These are phyloP conservation scores for Istiophorus platypterus DNA, from an alignment of 2,113 vertebrate genomes.

Conservation along the genomic window DNA sequence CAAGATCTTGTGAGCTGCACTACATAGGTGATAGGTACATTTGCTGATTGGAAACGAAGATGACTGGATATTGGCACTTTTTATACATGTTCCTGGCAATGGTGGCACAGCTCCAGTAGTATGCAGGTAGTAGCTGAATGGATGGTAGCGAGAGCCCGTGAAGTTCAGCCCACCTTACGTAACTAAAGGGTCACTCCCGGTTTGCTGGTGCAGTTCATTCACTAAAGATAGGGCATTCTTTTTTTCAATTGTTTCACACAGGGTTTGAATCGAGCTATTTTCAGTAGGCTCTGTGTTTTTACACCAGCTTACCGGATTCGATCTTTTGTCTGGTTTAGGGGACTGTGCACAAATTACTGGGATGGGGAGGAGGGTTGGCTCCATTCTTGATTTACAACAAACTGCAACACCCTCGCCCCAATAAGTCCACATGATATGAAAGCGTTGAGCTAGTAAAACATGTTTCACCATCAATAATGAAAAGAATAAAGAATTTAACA, in stretches of 20 bases:
- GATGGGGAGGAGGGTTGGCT: not conserved
- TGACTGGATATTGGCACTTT: constrained; percentile 5
- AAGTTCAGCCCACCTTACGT: not conserved
- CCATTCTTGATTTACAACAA: not conserved
- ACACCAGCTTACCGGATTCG: not conserved
- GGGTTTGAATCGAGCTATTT: not conserved
- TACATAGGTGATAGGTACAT: not conserved
- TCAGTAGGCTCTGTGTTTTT: not conserved
- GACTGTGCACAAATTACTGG: not conserved
- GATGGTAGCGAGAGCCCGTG: constrained; percentile 4
- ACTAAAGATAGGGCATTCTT: not conserved
- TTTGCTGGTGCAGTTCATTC: constrained; percentile 1
- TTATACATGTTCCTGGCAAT: constrained; percentile 1
- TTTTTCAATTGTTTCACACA: constrained; percentile 16
- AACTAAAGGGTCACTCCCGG: not conserved
- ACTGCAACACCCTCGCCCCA: not conserved
- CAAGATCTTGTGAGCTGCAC: not conserved
- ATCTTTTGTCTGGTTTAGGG: not conserved
- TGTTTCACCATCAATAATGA: not conserved
- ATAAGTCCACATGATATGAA: not conserved
- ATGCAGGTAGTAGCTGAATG: constrained; percentile 2
- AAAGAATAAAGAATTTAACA: no score
- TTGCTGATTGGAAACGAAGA: constrained; percentile 27
- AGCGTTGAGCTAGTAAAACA: not conserved
- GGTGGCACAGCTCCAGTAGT: not conserved